Percentiles rank a stretch among this genome's conserved stretches.
Evolutionary conservation across 2,797 vertebrate species (phyloP).

Genomic region (Aulostomus chinensis): DNA sequence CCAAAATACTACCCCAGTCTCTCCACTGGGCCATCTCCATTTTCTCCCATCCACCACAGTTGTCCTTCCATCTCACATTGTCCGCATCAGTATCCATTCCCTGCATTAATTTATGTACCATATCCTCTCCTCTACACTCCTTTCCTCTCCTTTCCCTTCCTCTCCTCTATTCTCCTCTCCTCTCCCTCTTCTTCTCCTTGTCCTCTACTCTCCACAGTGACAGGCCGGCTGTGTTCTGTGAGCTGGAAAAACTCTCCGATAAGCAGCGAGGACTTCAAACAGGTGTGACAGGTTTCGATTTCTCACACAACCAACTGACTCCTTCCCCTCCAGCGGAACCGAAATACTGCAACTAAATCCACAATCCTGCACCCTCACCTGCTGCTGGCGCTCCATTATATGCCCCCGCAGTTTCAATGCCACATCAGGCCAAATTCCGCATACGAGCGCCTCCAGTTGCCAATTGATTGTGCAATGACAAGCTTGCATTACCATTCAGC

Average conservation of each 20-base stretch:
- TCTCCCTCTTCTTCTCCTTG: slow-evolving; percentile 17
- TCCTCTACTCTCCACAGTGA: slow-evolving; percentile 7
- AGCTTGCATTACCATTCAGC: slow-evolving; percentile 25
- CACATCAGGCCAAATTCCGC: slow-evolving; percentile 9
- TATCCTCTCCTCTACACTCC: background rate
- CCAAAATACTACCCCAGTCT: slow-evolving; percentile 48
- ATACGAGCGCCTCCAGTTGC: slow-evolving; percentile 26
- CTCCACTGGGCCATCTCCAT: slow-evolving; percentile 52
- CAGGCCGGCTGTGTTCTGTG: slow-evolving; percentile 26
- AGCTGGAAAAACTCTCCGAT: slow-evolving; percentile 52
- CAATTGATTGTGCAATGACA: slow-evolving; percentile 16
- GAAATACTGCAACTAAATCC: slow-evolving; percentile 41
- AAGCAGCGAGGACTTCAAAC: slow-evolving; percentile 58
- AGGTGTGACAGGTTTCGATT: slow-evolving; percentile 66
- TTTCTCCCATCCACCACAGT: slow-evolving; percentile 20
- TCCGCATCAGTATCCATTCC: slow-evolving; percentile 44
- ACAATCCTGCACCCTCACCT: slow-evolving; percentile 32
- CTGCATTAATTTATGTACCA: slow-evolving; percentile 16
- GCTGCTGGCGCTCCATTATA: slow-evolving; percentile 24
- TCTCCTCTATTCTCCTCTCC: background rate
- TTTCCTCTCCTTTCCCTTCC: too few species aligned
- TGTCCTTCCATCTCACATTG: slow-evolving; percentile 43
- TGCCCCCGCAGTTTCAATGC: slow-evolving; percentile 20
- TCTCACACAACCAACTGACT: slow-evolving; percentile 30
- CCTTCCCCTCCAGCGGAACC: slow-evolving; percentile 29